Base-by-base conservation (phyloP, 1,140 invertebrate species). In the Druon quercuslanigerum region DNA sequence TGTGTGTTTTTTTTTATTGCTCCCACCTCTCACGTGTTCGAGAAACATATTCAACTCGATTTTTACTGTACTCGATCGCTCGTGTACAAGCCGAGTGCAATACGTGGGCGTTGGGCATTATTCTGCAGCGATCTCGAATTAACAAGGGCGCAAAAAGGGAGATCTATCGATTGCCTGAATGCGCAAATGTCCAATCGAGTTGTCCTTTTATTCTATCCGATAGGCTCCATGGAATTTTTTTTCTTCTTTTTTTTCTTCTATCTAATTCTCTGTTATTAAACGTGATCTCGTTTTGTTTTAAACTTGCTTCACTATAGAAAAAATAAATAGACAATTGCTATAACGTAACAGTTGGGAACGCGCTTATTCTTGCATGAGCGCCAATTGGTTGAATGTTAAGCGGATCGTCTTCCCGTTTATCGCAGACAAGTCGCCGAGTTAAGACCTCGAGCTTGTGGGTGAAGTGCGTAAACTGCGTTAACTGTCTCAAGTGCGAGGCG, bases 31-130 rank as follows among this genome's bases (percentile, higher is more conserved):
- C 60, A 33, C 25, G 60, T 66, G 60, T 66, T 66, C 33, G 60
- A 66, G 25, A 66, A 66, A 66, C 60, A 66, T 66, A 66, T 66
- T 66, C 60, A 66, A 66, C 60, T 33, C 60, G 60, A 66, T 66
- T 66, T 40, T 66, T 33, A 40, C 25, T 66, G 60, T 66, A 40
- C 25, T 66, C 13, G 57, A 60, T 60, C 60, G 20, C 14, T 33
- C 40, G 60, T 66, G 60, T 66, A 66, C 60, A 66, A 40, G 25
- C 20, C 6, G 33, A 66, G 16, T 16, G 60, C 60, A 40, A 25
- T 66, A 33, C 40, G 60, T 66, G 60, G 60, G 60, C 60, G 60
- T 66, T 14, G 60, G 40, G 16, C 13, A 25, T 40, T 66, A 66
- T 66, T 66, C 33, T 66, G 46, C 25, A 66, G 33, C 60, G 60